These are phyloP conservation scores for Vulpes lagopus DNA, from an alignment of 2,113 vertebrate genomes.

Conservation along the genomic window DNA sequence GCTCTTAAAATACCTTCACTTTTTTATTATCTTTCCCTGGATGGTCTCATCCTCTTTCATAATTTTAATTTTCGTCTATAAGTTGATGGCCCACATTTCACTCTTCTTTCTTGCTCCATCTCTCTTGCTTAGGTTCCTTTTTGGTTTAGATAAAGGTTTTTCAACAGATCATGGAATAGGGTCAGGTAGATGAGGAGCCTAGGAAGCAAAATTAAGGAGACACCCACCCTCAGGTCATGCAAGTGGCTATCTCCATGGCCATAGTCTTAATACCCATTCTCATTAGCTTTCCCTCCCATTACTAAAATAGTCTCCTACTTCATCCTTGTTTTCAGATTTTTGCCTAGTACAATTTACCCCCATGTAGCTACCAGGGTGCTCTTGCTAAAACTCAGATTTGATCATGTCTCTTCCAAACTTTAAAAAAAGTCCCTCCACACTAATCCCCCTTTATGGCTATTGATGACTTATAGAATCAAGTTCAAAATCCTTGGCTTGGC, in stretches of 20 bases:
- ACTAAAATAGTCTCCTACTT: neutral
- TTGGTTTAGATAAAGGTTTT: neutral
- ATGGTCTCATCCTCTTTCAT: neutral
- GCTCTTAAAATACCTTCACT: neutral
- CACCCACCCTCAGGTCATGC: neutral
- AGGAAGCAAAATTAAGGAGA: neutral
- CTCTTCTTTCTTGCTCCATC: neutral
- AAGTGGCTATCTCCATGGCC: neutral
- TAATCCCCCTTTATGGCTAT: neutral
- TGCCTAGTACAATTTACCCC: neutral
- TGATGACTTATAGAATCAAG: neutral
- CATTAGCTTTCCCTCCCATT: neutral
- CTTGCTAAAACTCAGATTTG: constrained; percentile 31
- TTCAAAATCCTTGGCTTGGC: neutral
- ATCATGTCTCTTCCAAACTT: neutral
- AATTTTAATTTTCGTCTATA: neutral
- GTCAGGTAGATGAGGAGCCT: neutral
- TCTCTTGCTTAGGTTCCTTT: neutral
- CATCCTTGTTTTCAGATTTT: neutral
- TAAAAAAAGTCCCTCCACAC: neutral
- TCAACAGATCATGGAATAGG: neutral
- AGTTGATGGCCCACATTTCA: neutral
- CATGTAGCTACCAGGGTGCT: neutral
- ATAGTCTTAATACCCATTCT: neutral
- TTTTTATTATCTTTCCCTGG: neutral